Conservation (phyloP, 2,888 invertebrate genomes). For the Lasioglossum calceatum region DNA sequence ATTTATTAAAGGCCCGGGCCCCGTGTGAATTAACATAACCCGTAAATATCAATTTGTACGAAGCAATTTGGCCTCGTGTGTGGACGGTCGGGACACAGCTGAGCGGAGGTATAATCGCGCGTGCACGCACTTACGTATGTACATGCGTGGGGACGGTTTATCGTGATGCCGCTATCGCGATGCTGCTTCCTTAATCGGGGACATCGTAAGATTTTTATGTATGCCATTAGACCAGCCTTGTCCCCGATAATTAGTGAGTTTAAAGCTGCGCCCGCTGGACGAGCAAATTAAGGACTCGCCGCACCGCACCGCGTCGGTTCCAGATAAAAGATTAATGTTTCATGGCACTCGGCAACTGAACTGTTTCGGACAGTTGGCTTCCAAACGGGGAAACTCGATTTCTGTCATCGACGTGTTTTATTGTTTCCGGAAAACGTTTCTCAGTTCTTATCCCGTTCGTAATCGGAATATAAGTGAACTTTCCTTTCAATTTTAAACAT, state of each 20-base stretch:
- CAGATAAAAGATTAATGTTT: slow-evolving; percentile 31
- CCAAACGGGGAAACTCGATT: background rate
- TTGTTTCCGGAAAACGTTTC: background rate
- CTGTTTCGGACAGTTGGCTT: slow-evolving; percentile 20
- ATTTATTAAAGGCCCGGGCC: slow-evolving; percentile 49
- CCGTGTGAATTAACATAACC: slow-evolving; percentile 54
- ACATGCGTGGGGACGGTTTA: slow-evolving; percentile 15
- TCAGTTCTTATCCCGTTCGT: background rate
- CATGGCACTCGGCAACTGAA: slow-evolving; percentile 8
- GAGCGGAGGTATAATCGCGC: slow-evolving; percentile 23
- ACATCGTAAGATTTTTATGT: slow-evolving; percentile 48
- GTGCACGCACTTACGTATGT: background rate
- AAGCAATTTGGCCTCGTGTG: slow-evolving; percentile 37
- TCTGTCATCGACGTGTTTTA: background rate
- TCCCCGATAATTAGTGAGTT: slow-evolving; percentile 57
- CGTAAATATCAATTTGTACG: slow-evolving; percentile 59
- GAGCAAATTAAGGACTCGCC: slow-evolving; percentile 49
- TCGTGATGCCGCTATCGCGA: slow-evolving; percentile 41
- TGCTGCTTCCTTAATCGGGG: slow-evolving; percentile 43
- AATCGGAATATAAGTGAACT: background rate
- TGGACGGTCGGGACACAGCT: slow-evolving; percentile 16
- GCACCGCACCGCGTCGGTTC: background rate
- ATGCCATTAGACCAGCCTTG: slow-evolving; percentile 45
- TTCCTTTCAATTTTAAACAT: background rate
- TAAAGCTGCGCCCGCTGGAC: slow-evolving; percentile 46